Percentiles rank a stretch among this genome's conserved stretches.
Conservation (phyloP, 1,140 invertebrate species). For the Matsumurasca onukii region DNA sequence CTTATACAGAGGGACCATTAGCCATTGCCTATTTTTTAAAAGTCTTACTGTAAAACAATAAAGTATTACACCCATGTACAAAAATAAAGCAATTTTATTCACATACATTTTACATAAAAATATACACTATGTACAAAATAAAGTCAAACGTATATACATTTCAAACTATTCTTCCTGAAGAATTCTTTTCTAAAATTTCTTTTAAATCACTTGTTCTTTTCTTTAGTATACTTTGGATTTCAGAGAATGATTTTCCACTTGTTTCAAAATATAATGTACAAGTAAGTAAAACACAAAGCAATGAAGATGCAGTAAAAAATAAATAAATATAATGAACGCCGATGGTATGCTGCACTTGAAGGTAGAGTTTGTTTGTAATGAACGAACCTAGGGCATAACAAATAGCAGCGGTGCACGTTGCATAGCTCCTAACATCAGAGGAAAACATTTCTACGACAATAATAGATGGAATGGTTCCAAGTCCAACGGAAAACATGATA, state of each 20-base stretch:
- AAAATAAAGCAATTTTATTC: no score
- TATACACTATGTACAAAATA: no score
- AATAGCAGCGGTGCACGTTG: constrained; percentile 16
- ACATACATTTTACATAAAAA: no score
- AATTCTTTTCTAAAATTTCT: no score
- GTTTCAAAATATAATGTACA: constrained; percentile 73
- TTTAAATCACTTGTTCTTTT: not conserved
- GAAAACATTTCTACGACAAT: constrained; percentile 33
- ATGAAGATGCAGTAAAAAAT: constrained; percentile 70
- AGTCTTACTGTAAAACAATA: no score
- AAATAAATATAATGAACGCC: constrained; percentile 73
- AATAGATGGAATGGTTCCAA: constrained; percentile 29
- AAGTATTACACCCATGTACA: no score
- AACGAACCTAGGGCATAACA: constrained; percentile 44
- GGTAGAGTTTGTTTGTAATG: constrained; percentile 74
- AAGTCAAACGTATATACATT: no score
- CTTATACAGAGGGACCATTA: no score
- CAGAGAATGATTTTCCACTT: constrained; percentile 70
- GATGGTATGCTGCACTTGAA: constrained; percentile 55
- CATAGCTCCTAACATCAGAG: constrained; percentile 30
- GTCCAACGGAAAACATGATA: constrained; percentile 24
- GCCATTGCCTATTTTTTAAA: no score
- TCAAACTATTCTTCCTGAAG: no score
- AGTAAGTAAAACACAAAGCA: constrained; percentile 56
- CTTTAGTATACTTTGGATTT: constrained; percentile 69